Conservation (phyloP, 2,797 vertebrate genomes). For the Otolemur crassicaudatus region DNA sequence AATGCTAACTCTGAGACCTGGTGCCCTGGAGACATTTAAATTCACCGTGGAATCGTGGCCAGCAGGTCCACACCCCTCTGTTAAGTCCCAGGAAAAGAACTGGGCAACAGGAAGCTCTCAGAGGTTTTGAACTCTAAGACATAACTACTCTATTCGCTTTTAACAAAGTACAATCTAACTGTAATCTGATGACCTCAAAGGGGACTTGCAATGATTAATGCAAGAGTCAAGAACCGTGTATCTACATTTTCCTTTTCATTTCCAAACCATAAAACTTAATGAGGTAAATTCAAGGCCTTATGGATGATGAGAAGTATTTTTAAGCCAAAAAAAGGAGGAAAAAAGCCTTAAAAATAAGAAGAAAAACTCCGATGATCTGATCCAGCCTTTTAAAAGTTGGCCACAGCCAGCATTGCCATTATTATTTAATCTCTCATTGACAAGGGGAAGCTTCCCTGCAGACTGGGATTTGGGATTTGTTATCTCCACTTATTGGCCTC, state of each 20-base stretch:
- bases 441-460: constrained; percentile 77
- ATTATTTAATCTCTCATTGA: constrained; percentile 86
- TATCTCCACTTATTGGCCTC: constrained; percentile 83
- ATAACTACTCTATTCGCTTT: constrained; percentile 43
- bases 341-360: constrained; percentile 53
- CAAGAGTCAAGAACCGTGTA: constrained; percentile 70
- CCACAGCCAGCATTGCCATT: constrained; percentile 73
- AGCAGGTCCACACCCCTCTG: neutral
- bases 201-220: constrained; percentile 71
- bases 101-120: neutral
- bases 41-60: neutral
- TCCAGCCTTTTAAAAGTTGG: constrained; percentile 78
- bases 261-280: constrained; percentile 74
- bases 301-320: constrained; percentile 55
- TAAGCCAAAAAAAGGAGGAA: neutral
- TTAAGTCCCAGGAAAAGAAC: neutral
- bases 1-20: constrained; percentile 60
- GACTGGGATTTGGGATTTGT: constrained; percentile 81
- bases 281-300: constrained; percentile 73
- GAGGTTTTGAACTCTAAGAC: neutral
- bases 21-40: constrained; percentile 37
- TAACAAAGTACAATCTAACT: constrained; percentile 39
- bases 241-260: constrained; percentile 75
- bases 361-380: constrained; percentile 71
- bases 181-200: constrained; percentile 62